A percentile compares a stretch with the other conserved stretches of the same genome.
Conservation (phyloP, 2,888 invertebrate genomes). For the Netelia fuscicornis region DNA sequence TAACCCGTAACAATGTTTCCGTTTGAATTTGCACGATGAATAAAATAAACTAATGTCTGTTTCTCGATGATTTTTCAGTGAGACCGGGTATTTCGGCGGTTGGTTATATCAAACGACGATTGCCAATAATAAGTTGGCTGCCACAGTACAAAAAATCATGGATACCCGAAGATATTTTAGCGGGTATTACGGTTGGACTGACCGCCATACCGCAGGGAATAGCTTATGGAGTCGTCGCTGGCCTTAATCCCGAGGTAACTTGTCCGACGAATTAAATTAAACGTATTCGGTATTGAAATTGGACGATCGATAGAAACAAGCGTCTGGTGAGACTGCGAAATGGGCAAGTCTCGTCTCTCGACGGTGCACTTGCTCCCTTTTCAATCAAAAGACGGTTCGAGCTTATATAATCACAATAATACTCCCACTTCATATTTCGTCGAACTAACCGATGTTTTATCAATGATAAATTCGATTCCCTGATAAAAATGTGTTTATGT, state of each 20-base stretch:
- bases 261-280: slow-evolving; percentile 6
- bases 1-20: too few species aligned
- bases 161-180: slow-evolving; percentile 75
- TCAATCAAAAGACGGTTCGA: slow-evolving; percentile 20
- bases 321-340: slow-evolving; percentile 1
- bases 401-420: not conserved
- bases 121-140: slow-evolving; percentile 76
- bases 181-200: slow-evolving; percentile 78
- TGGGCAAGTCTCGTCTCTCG: not conserved
- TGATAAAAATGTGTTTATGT: not conserved
- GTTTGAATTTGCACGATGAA: not conserved
- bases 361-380: not conserved
- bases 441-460: not conserved
- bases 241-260: slow-evolving; percentile 77
- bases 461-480: not conserved
- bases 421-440: not conserved
- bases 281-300: slow-evolving; percentile 1
- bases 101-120: slow-evolving; percentile 71
- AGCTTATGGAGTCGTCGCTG: slow-evolving; percentile 78
- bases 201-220: slow-evolving; percentile 79
- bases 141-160: slow-evolving; percentile 74
- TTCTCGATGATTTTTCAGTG: slow-evolving; percentile 48
- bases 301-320: slow-evolving; percentile 22
- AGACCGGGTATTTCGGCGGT: slow-evolving; percentile 25
- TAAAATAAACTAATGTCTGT: not conserved